Base-by-base conservation (phyloP, 2,113 vertebrate genomes). In the Percina caprodes region DNA sequence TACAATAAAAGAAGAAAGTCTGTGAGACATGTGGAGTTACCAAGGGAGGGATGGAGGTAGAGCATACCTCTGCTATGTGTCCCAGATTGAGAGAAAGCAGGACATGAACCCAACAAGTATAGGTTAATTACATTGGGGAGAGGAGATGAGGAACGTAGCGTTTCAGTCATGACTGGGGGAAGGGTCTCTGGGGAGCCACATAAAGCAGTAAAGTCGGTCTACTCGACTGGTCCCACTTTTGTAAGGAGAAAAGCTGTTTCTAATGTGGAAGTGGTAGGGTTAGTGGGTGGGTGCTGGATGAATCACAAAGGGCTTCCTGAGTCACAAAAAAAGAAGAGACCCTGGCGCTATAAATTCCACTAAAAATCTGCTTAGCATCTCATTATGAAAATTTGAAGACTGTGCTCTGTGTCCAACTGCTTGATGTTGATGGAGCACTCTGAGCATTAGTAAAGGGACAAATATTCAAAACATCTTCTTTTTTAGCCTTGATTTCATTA, bases 91-190 rank as follows among this genome's bases (percentile, higher is more conserved):
- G 89, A 87, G 84, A 93, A 95, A 91, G 90, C 90, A 90, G 91
- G 87, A 93, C 87, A 82, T 91, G 92, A 93, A 93, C 93, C 86
- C 84, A 93, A 91, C 88, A 85, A 85, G 92, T 82, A 75, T 82
- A 91, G 94, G 92, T 95, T 94, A 95, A 95, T 95, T 94, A 93
- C 93, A 89, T 94, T 76, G 90, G 92, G 95, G 90, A 94, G 89
- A 93, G 68, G 80, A 84, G 84, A 92, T 79, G 79, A 87, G 70
- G 82, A 87, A 84, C 73, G 80, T 91, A 92, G 91, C 90, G 90
- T 89, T 91, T 92, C 91, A 88, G 91, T 84, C 91, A 89, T 59
- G 74, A 86, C 79, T 75, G 16, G 74, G 80, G 73, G 56, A 42
- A 72, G 33, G 75, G 81, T 92, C 92, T 89, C 91, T 7, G 42